A percentile compares a stretch with the other conserved stretches of the same genome.
phyloP scores from a whole-genome alignment of 2,888 invertebrate species.

The Penaeus monodon region DNA sequence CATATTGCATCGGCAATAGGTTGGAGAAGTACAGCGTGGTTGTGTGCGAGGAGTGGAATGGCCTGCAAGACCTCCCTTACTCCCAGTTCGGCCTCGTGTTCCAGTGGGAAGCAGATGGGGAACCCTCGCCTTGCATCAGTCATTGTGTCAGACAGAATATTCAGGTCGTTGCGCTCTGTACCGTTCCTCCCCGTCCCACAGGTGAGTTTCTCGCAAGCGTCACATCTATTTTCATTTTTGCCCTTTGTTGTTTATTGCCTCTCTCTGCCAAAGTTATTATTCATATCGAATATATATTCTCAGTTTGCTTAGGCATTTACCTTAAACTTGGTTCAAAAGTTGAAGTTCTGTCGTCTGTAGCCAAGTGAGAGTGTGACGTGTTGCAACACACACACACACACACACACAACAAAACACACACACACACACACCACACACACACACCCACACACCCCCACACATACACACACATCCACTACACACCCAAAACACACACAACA shows the following conservation, averaged over 20 bases:
- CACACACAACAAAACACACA: too few species aligned
- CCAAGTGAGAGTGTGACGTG: too few species aligned
- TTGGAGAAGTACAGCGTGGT: slow-evolving; percentile 41
- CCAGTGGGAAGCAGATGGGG: slow-evolving; percentile 44
- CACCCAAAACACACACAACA: too few species aligned
- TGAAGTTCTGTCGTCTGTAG: too few species aligned
- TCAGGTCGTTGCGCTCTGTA: slow-evolving; percentile 31
- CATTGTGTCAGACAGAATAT: slow-evolving; percentile 48
- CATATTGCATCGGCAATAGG: slow-evolving; percentile 9
- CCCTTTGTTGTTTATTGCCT: neutral
- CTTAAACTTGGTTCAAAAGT: too few species aligned
- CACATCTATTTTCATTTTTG: neutral
- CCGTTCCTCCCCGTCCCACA: neutral
- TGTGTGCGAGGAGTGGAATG: slow-evolving; percentile 42
- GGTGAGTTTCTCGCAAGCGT: neutral
- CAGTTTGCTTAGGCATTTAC: too few species aligned
- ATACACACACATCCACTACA: too few species aligned
- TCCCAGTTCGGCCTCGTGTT: slow-evolving; percentile 52
- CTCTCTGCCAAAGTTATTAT: neutral
- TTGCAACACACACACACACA: too few species aligned
- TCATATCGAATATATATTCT: too few species aligned
- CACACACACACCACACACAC: too few species aligned
- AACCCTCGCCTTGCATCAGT: slow-evolving; percentile 29
- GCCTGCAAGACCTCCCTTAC: slow-evolving; percentile 36
- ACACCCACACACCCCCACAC: too few species aligned